Evolutionary conservation across 2,113 vertebrate species (phyloP), one percentile per base, ranked within the genome.

Genomic region (Dolichallabes microphthalmus): DNA sequence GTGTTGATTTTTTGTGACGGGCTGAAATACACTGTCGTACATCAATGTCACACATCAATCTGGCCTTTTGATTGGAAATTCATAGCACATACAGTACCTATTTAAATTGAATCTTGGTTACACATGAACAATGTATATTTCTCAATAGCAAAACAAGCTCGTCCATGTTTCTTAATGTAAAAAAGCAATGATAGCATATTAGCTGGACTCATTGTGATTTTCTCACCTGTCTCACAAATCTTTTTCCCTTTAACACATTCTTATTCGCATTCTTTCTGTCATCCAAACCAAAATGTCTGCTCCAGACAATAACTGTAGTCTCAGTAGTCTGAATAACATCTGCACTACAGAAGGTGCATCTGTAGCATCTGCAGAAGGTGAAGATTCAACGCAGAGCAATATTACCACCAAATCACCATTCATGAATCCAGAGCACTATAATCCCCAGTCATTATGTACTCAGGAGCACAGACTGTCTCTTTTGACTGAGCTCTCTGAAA

Each of bases 371-470:
- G 32, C 32, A 35, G 32, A 35, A 45, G 45, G 27, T 78, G 74
- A 30, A 30, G 61, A 32, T 63, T 22, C 13, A 25, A 13, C 57
- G 30, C 30, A 13, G 30, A 78, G 50, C 61, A 78, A 53, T 75
- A 61, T 77, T 77, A 77, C 83, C 35, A 50, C 55, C 66, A 39
- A 84, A 84, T 77, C 35, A 55, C 45, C 73, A 84, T 19, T 45
- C 45, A 64, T 55, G 82, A 61, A 58, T 77, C 82, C 73, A 77
- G 71, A 52, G 61, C 73, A 55, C 60, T 84, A 60, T 77, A 45
- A 61, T 66, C 27, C 73, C 27, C n/a, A 66, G 12, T 77, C 73
- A 52, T 22, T 50, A 73, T 25, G 9, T 71, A 30, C 32, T 69
- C 66, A 35, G 7, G 0, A 19, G 2, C 7, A 2, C 30, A 2